A percentile compares a stretch with the other conserved stretches of the same genome.
Evolutionary conservation across 2,888 invertebrate species (phyloP).

Genomic region (Rotaria magnacalcarata): DNA sequence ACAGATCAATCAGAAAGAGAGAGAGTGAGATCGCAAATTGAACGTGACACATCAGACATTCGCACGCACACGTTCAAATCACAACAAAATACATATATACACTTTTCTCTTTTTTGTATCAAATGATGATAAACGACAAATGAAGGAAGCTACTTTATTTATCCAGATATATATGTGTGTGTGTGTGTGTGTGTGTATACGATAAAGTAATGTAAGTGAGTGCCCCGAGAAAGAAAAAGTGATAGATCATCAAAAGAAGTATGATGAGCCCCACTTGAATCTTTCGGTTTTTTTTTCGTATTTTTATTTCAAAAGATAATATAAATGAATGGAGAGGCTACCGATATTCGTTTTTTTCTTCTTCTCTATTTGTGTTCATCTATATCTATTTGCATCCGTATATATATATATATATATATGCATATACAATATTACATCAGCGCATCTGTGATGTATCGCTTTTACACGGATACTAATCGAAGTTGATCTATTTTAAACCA

Average conservation of each 20-base stretch:
- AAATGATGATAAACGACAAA: conserved; percentile 24
- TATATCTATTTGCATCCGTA: background rate
- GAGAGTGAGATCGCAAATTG: conserved; percentile 24
- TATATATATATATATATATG: background rate
- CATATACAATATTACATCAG: background rate
- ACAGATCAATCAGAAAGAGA: background rate
- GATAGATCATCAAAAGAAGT: conserved; percentile 10
- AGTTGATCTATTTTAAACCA: background rate
- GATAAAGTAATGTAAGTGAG: conserved; percentile 21
- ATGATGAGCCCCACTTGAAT: conserved; percentile 1
- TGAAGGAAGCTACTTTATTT: conserved; percentile 24
- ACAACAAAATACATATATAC: conserved; percentile 9
- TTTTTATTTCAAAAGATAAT: background rate
- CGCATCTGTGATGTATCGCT: conserved; percentile 5
- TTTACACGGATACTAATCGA: conserved; percentile 24
- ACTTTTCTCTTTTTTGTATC: background rate
- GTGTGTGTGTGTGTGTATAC: background rate
- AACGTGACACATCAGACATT: conserved; percentile 24
- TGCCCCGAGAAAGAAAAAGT: conserved; percentile 12
- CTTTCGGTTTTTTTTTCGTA: background rate
- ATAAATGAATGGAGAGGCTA: conserved; percentile 6
- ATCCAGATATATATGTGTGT: background rate
- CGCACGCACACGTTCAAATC: conserved; percentile 24
- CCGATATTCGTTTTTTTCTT: background rate
- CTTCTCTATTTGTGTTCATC: too few relatives aligned